Conservation (phyloP, 2,113 vertebrate species). For the Calcarius ornatus region DNA sequence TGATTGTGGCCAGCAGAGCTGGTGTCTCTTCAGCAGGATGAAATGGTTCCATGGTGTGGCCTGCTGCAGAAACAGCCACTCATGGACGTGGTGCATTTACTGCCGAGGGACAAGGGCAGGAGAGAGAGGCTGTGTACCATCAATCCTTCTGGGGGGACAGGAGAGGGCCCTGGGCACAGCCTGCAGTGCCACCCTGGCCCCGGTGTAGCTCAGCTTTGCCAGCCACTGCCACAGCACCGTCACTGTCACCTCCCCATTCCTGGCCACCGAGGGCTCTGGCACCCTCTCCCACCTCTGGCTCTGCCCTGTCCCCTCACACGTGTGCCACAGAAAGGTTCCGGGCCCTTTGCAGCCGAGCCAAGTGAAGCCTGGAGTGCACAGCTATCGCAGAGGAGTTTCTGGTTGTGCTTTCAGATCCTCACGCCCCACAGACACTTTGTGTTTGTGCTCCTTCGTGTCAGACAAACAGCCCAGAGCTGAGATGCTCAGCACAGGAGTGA, state of each 20-base stretch:
- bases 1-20: rapidly evolving
- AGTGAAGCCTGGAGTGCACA: not conserved
- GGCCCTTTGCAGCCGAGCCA: rapidly evolving
- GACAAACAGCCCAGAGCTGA: not conserved
- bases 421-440: not conserved
- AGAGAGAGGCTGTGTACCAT: rapidly evolving
- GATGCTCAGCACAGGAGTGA: not conserved
- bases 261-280: not conserved
- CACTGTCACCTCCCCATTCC: not conserved
- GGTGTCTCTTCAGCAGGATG: not conserved
- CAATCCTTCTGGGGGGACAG: rapidly evolving
- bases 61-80: rapidly evolving
- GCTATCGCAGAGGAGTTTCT: rapidly evolving
- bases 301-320: rapidly evolving
- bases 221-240: not conserved
- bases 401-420: not conserved
- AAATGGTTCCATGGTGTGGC: rapidly evolving
- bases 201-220: not conserved
- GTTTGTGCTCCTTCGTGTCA: rapidly evolving
- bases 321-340: not conserved
- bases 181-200: not conserved
- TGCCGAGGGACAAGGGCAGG: not conserved
- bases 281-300: rapidly evolving
- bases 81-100: rapidly evolving
- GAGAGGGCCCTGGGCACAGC: not conserved